Base-by-base conservation (phyloP, 2,113 vertebrate species). In the Oreamnos americanus region DNA sequence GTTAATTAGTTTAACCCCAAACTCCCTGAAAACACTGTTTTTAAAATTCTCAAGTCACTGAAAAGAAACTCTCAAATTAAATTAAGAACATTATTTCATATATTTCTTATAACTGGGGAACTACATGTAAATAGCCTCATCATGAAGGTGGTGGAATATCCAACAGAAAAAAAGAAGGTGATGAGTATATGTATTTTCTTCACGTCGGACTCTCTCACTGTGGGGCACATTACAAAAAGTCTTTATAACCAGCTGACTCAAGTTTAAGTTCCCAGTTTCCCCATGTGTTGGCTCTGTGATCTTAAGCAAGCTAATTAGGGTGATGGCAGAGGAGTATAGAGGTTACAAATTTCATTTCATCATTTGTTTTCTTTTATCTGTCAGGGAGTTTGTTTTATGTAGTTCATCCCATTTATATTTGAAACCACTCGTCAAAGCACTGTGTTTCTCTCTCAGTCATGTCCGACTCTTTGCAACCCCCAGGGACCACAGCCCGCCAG, bases 31-130 rank as follows among this genome's bases (percentile, higher is more conserved):
- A 96, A 0, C 13, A 83, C 82, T 95, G 76, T 33, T 86, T 9
- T 82, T 60, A 0, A 15, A 71, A 74, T 64, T 83, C 60, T 60
- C 7, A 96, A 91, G 3, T 97, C 60, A 58, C 3, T 87, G 39
- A 92, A 6, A 71, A 90, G 97, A 97, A 95, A 28, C 11, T 91
- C 74, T 96, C 64, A 98, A 92, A 83, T 83, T 25, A 98, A 92
- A 83, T 83, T 25, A 25, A 98, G 92, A n/a, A 93, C 1, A 17
- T 85, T 86, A 49, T 45, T 64, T 93, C 51, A 43, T 39, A 10
- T 58, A 23, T 94, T 85, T 87, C 14, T 91, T 96, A 49, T n/a
- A 94, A 67, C 28, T 14, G 26, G 81, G 30, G 57, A 96, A 74
- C 51, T 71, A 83, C 71, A 30, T 90, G 33, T 57, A 84, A 89